Percentiles rank a stretch among this genome's conserved stretches.
phyloP scores from a whole-genome alignment of 2,797 vertebrate species.

The Florisuga fusca region DNA sequence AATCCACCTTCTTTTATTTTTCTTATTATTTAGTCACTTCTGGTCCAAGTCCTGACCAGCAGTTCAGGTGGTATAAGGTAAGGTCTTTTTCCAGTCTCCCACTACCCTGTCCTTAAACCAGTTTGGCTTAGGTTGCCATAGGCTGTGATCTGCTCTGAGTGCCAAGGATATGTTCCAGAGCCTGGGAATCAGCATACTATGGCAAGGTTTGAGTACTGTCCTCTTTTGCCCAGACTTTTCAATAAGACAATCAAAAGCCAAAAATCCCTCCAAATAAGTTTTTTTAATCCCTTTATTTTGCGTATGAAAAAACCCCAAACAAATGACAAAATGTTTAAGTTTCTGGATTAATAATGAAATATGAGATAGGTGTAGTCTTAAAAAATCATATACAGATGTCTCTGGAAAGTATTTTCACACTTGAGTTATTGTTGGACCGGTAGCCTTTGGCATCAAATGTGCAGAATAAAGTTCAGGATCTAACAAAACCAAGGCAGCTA shows the following conservation, averaged over 20 bases:
- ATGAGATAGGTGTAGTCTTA: neutral
- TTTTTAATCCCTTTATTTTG: neutral
- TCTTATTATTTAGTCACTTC: neutral
- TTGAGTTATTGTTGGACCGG: neutral
- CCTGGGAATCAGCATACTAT: neutral
- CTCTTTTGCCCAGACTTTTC: neutral
- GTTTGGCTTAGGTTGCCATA: neutral
- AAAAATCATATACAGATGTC: neutral
- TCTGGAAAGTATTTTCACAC: neutral
- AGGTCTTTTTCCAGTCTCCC: neutral
- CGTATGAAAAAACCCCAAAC: neutral
- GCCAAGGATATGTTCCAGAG: neutral
- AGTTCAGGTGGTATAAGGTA: neutral
- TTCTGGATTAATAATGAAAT: neutral
- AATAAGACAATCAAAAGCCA: neutral
- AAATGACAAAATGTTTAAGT: neutral
- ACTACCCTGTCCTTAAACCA: neutral
- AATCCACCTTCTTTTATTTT: neutral
- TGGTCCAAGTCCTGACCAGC: neutral
- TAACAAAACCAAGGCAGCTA: neutral
- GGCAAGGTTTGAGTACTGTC: neutral
- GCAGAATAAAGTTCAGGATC: neutral
- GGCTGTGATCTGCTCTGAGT: neutral
- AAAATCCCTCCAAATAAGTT: neutral
- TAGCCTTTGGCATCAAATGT: neutral